Base-by-base conservation (phyloP, 2,797 vertebrate genomes). In the Pangasius macronema region DNA sequence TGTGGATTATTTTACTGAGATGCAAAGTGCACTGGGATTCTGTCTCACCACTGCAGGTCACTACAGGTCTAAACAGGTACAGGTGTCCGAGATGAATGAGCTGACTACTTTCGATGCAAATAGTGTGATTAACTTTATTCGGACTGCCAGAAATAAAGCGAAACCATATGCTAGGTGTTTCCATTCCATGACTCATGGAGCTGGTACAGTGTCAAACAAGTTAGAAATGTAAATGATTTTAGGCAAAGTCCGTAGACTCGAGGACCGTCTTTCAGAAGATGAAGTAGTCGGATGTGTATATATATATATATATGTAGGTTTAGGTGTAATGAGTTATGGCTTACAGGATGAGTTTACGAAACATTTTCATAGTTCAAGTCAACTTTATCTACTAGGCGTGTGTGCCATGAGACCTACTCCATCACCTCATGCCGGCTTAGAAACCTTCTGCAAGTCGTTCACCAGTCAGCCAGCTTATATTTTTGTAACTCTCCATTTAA, bases 21-120 rank as follows among this genome's bases (percentile, higher is more conserved):
- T 88, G 89, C 84, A 87, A 89, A 91, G 77, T 33, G 46, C 3
- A 0, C 46, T n/a, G 30, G 55, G 77, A 57, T 81, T 22, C 24
- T 83, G 67, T 33, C 59, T 82, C 70, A 68, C 85, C 55, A 7
- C 82, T 46, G 8, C 42, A 46, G n/a, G 57, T 67, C 27, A 57
- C 27, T 30, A 63, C 88, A 83, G 49, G 70, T 76, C 70, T 83
- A 61, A 76, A 83, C 80, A 75, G 72, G 83, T 83, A 42, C 39
- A 85, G 65, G 87, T 83, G 70, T 77, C 83, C 14, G 65, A 82
- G 79, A 85, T 30, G 87, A 79, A 49, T 46, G 49, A 82, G 65
- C 33, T 13, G 84, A 55, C 75, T 63, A 46, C 72, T 77, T 14
- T 27, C 2, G 18, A 83, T 83, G 49, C 57, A 67, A 79, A 85